Conservation (phyloP, 2,797 vertebrate genomes). For the Hippoglossus hippoglossus region DNA sequence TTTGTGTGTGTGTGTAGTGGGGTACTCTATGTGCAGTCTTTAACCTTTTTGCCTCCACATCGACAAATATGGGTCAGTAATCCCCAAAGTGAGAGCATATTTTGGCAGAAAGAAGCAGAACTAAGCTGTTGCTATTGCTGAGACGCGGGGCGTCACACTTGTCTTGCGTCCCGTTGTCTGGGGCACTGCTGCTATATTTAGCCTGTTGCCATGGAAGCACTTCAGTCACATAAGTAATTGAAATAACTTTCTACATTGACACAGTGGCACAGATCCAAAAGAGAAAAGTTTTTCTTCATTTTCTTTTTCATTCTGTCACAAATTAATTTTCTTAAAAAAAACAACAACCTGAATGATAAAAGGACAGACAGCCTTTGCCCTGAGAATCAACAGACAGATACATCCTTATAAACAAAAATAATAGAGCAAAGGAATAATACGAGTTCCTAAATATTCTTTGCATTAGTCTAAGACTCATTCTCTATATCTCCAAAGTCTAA, state of each 20-base stretch:
- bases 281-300: constrained; percentile 19
- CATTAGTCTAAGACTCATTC: background rate
- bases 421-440: too few species aligned
- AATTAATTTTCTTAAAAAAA: constrained; percentile 5
- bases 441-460: too few species aligned
- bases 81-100: constrained; percentile 81
- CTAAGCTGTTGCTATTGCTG: constrained; percentile 79
- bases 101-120: constrained; percentile 75
- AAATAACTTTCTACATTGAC: constrained; percentile 68
- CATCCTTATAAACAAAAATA: background rate
- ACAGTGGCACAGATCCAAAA: constrained; percentile 22
- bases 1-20: constrained; percentile 2
- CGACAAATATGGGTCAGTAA: constrained; percentile 86
- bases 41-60: constrained; percentile 85
- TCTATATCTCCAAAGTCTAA: background rate
- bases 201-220: constrained; percentile 77
- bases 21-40: constrained; percentile 76
- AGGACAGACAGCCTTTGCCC: background rate
- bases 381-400: constrained; percentile 15
- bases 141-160: constrained; percentile 69
- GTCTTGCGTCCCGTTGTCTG: constrained; percentile 71
- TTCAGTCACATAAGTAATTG: constrained; percentile 74
- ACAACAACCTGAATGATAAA: background rate
- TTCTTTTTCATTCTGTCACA: background rate
- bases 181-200: constrained; percentile 78